Base-by-base conservation (phyloP, 2,113 vertebrate species). In the Forbesichthys agassizii region DNA sequence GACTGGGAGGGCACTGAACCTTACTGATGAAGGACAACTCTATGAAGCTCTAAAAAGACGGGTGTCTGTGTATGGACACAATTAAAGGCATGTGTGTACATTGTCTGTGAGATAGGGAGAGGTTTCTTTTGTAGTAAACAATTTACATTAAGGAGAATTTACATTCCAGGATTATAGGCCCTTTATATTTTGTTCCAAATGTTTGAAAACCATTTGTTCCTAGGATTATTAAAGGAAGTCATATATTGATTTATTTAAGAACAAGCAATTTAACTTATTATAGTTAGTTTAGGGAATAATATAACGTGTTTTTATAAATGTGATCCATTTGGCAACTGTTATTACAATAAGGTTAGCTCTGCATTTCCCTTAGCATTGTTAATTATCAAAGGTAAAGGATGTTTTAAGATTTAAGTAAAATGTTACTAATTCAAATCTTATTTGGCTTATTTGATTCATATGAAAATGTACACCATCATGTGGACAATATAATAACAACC, bases 251-350 rank as follows among this genome's bases (percentile, higher is more conserved):
- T 93, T 93, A 93, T 93, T 93, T 93, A 93, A 93, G 79, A 90
- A 90, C 86, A 92, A 92, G 82, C 87, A 92, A 94, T 94, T 93
- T 94, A 94, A 94, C 91, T 94, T 94, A 94, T 93, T 92, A 91
- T 93, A 88, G 85, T 87, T 93, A 91, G 91, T 73, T 86, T 93
- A 92, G 92, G 84, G 85, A 86, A 93, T 92, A 93, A 94, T 94
- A 94, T 93, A 93, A 88, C 63, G 56, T 88, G 84, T 88, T 91
- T 42, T 89, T 89, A 79, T 89, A 84, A 88, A 87, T 85, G 71
- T 83, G 76, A 64, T 87, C 82, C 68, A 79, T 88, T 85, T 88
- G 88, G 76, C 83, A 85, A 58, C 72, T 77, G 79, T 88, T 78
- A 79, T 83, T 84, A 79, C 87, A 81, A 78, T 84, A 27, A 87